phyloP scores from a whole-genome alignment of 2,113 vertebrate species.

The Perca schrenkii region DNA sequence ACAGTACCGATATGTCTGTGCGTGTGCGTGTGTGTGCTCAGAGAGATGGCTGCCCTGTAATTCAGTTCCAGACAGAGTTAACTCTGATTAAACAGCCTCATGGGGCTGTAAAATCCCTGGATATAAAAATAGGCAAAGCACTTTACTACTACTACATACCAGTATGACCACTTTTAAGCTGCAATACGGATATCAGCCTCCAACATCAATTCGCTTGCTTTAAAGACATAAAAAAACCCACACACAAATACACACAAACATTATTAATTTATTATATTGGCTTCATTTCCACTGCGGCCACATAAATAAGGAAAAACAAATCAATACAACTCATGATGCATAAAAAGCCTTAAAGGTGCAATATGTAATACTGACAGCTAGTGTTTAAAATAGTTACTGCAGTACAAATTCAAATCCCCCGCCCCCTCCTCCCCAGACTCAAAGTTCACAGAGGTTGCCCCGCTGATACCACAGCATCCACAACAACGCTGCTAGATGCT shows the following conservation, averaged over 20 bases:
- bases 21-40: slow-evolving; percentile 11
- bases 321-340: slow-evolving; percentile 37
- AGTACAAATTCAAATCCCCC: too few species aligned
- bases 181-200: slow-evolving; percentile 45
- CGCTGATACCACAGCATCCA: too few species aligned
- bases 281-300: slow-evolving; percentile 34
- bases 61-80: slow-evolving; percentile 72
- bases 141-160: slow-evolving; percentile 10
- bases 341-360: slow-evolving; percentile 1
- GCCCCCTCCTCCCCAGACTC: too few species aligned
- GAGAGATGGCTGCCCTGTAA: slow-evolving; percentile 55
- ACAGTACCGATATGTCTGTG: neutral
- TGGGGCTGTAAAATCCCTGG: slow-evolving; percentile 66
- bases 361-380: too few species aligned
- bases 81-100: slow-evolving; percentile 77
- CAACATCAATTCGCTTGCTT: slow-evolving; percentile 21
- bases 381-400: too few species aligned
- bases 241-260: neutral
- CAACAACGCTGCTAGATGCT: too few species aligned
- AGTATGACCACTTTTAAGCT: slow-evolving; percentile 22
- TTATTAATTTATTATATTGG: slow-evolving; percentile 44
- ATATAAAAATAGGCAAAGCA: slow-evolving; percentile 68
- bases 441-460: too few species aligned
- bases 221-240: slow-evolving; percentile 19
- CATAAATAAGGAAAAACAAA: slow-evolving; percentile 37